Evolutionary conservation across 1,140 invertebrate species (phyloP), one percentile per base, ranked within the genome.

Genomic region (Ditylenchus dipsaci): DNA sequence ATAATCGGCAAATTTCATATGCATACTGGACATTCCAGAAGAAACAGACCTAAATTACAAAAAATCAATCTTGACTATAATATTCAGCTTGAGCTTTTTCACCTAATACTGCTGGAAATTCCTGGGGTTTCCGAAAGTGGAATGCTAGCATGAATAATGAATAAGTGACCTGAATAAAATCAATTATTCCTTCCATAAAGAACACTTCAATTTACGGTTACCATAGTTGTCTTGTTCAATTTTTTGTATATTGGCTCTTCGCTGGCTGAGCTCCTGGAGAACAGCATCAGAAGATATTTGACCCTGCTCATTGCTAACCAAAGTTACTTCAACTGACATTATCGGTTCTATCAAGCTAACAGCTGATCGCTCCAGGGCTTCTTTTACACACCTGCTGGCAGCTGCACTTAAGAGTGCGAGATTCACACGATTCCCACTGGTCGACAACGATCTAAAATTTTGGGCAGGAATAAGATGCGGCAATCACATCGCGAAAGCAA

Each of bases 41-140:
- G 68, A 70, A 21, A 69, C 45, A 21, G 67, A 59, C 15, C 68
- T 43, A 19, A 69, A 27, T n/a, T 30, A 45, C 11, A 38, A 38
- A 38, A 38, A 38, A 38, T 38, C 33, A 38, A 38, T 3, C 33
- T n/a, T n/a, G n/a, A 38, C 11, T 38, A 38, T 5, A 5, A 38
- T 11, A 38, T 38, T 38, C 3, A 3, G 11, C 33, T 38, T 11
- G 33, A 38, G 33, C 11, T 38, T 38, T 38, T 11, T 38, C 3
- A 38, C 33, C 33, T 38, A 8, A 53, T 17, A 3, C 23, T 69
- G 17, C 27, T 65, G 63, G 68, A 38, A 59, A 70, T 30, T 29
- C 68, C 68, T n/a, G 30, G 38, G 13, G 67, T 60, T 57, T 69
- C 66, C 11, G 68, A 53, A 45, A 70, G 56, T 11, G 68, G 68